phyloP scores from a whole-genome alignment of 1,140 invertebrate species.

The Zophobas morio region DNA sequence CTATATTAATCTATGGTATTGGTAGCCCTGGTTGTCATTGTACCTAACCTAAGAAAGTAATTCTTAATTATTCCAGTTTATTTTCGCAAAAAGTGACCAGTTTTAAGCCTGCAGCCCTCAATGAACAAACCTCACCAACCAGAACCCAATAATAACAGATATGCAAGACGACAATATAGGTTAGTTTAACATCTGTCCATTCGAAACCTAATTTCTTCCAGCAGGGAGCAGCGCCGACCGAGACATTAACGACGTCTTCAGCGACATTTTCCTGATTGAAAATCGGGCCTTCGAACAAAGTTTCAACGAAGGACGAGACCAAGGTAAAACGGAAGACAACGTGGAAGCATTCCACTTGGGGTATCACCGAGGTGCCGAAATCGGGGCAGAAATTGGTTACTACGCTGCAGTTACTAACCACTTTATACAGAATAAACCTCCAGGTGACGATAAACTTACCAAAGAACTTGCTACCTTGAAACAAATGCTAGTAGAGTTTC shows the following conservation, averaged over 20 bases:
- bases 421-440: constrained; percentile 63
- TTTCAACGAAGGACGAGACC: constrained; percentile 74
- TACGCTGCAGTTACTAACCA: constrained; percentile 70
- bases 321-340: constrained; percentile 72
- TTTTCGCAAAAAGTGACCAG: too few relatives aligned
- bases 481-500: constrained; percentile 76
- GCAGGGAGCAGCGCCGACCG: constrained; percentile 59
- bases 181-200: not conserved
- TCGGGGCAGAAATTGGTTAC: constrained; percentile 76
- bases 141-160: too few relatives aligned
- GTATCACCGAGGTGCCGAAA: constrained; percentile 75
- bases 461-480: constrained; percentile 72
- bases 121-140: too few relatives aligned
- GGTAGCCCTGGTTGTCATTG: too few relatives aligned
- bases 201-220: not conserved
- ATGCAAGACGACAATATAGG: not conserved
- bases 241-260: constrained; percentile 77
- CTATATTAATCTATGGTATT: too few relatives aligned
- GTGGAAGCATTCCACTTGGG: constrained; percentile 77
- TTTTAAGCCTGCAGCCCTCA: too few relatives aligned
- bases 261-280: constrained; percentile 75
- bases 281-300: constrained; percentile 71
- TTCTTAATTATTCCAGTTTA: too few relatives aligned
- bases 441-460: constrained; percentile 70
- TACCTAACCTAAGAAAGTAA: too few relatives aligned